Percentiles rank a stretch among this genome's conserved stretches.
These are phyloP conservation scores for Onychomys leucogaster DNA, from an alignment of 2,797 vertebrate genomes.

Conservation along the genomic window DNA sequence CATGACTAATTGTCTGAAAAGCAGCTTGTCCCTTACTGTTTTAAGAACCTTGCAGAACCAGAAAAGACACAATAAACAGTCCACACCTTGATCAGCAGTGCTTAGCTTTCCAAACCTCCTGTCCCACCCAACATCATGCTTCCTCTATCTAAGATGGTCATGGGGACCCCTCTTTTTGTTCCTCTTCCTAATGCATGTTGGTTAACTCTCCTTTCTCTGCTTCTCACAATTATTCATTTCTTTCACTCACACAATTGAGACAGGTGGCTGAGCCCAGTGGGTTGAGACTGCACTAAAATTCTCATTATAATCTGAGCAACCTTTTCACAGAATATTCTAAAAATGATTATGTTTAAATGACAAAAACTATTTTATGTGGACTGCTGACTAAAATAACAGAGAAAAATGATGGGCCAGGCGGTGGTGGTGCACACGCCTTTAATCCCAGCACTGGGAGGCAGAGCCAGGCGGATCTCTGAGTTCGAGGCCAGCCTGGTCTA, in stretches of 20 bases:
- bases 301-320: background rate
- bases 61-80: background rate
- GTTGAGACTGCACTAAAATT: background rate
- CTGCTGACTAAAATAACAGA: background rate
- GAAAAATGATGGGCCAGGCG: constrained; percentile 45
- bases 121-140: background rate
- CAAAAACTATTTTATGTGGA: background rate
- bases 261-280: background rate
- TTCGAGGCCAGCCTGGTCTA: too few relatives aligned
- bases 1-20: background rate
- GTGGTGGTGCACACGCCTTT: too few relatives aligned
- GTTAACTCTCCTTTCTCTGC: background rate
- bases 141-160: background rate
- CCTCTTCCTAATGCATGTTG: background rate
- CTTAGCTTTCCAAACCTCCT: background rate
- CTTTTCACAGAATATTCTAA: background rate
- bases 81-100: background rate
- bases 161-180: background rate
- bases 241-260: background rate
- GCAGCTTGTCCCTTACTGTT: background rate
- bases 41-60: background rate
- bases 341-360: constrained; percentile 27
- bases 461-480: too few relatives aligned
- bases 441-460: too few relatives aligned
- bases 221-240: background rate